A percentile compares a stretch with the other conserved stretches of the same genome.
Evolutionary conservation across 2,888 invertebrate genomes (phyloP).

Genomic region (Nomada fucata): DNA sequence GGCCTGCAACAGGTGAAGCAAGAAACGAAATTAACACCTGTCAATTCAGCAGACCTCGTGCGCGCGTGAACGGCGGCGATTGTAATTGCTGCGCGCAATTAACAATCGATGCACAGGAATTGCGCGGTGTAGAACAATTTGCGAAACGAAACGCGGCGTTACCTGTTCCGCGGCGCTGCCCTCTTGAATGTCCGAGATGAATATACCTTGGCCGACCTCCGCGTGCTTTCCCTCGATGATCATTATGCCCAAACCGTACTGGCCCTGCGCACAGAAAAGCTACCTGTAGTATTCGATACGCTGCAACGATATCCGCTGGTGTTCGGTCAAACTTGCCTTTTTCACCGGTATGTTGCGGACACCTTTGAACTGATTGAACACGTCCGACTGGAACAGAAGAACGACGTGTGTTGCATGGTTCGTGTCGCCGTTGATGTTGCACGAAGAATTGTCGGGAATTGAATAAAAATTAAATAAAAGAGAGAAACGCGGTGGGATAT

Average conservation of each 20-base stretch:
- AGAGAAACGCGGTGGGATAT: too few species aligned
- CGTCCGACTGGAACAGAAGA: constrained; percentile 50
- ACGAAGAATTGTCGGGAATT: too few species aligned
- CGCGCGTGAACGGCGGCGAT: neutral
- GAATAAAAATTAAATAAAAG: too few species aligned
- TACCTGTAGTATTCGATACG: constrained; percentile 8
- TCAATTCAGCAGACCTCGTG: neutral
- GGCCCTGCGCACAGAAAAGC: constrained; percentile 85
- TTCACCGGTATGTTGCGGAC: constrained; percentile 92
- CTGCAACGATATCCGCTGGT: neutral
- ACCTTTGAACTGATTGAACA: constrained; percentile 87
- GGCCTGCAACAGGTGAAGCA: constrained; percentile 86
- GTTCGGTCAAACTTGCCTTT: constrained; percentile 87
- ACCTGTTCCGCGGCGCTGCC: constrained; percentile 95
- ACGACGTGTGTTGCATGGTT: neutral
- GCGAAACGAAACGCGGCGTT: constrained; percentile 47
- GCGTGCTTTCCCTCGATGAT: constrained; percentile 97
- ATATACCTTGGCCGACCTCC: constrained; percentile 96
- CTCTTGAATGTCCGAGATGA: constrained; percentile 96
- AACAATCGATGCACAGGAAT: neutral
- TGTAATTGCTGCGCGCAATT: constrained; percentile 1
- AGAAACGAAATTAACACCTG: neutral
- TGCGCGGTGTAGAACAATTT: neutral
- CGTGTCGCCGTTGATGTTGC: neutral
- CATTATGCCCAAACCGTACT: constrained; percentile 95